phyloP scores from a whole-genome alignment of 2,888 invertebrate genomes.

The Cerastoderma edule region DNA sequence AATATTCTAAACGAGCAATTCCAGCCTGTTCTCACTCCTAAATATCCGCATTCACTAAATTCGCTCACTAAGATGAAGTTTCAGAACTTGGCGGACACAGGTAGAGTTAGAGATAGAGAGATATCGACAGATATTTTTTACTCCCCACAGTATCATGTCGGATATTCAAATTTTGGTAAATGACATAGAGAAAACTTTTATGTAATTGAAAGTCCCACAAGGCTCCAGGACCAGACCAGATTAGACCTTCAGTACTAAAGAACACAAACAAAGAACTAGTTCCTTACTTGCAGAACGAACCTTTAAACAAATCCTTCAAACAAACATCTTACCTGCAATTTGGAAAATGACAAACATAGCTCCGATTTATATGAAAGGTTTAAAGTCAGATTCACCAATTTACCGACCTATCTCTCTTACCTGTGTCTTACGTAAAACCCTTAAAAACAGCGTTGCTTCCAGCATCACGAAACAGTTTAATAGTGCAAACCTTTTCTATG shows the following conservation, averaged over 20 bases:
- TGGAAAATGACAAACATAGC: conserved; percentile 7
- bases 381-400: conserved; percentile 4
- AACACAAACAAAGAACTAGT: conserved; percentile 2
- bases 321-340: background rate
- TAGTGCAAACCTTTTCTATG: too few species aligned
- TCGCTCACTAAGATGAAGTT: conserved; percentile 38
- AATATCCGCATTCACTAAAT: conserved; percentile 33
- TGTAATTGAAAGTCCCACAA: conserved; percentile 9
- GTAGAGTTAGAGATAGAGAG: too few species aligned
- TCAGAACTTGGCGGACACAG: conserved; percentile 22
- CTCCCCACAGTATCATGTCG: conserved; percentile 8
- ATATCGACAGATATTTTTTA: background rate
- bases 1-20: conserved; percentile 39
- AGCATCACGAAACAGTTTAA: too few species aligned
- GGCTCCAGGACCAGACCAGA: conserved; percentile 8
- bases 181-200: conserved; percentile 21
- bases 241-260: conserved; percentile 11
- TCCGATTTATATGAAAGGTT: background rate
- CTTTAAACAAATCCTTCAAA: conserved; percentile 2
- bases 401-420: conserved; percentile 11
- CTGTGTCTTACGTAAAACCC: conserved; percentile 6
- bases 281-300: background rate
- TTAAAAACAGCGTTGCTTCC: conserved; percentile 11
- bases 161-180: conserved; percentile 11
- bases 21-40: conserved; percentile 40